Evolutionary conservation across 2,888 invertebrate species (phyloP), one percentile per base, ranked within the genome.

Genomic region (Pedicia rivosa): DNA sequence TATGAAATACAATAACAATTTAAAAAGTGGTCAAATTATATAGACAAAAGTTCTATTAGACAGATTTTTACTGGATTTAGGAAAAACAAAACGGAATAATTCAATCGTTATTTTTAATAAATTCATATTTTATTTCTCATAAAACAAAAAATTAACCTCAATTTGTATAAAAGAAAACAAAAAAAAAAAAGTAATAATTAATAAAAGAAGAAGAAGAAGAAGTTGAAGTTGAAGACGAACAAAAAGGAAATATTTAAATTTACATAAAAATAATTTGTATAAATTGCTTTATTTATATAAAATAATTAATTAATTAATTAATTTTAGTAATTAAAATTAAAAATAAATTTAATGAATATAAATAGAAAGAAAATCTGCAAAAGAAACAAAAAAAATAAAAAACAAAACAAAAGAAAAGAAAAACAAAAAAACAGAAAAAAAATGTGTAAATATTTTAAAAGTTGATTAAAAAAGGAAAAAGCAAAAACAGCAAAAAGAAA

Each of bases 311-410:
- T 14, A 24, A 33, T 24, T 33, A 24, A 33, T 33, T 24, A 33
- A 33, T 24, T 33, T 13, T 22, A 33, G n/a, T 12, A 33, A 33
- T 22, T 22, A 33, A 24, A 15, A n/a, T 22, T 33, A 33, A 33
- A 33, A 15, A 9, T 14, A 19, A 22, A 14, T 8, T 22, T 33
- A 32, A n/a, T n/a, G n/a, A n/a, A n/a, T n/a, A n/a, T n/a, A n/a
- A n/a, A n/a, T n/a, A n/a, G n/a, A n/a, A n/a, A n/a, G n/a, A n/a
- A n/a, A n/a, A n/a, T n/a, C n/a, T n/a, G n/a, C n/a, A n/a, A n/a
- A n/a, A n/a, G n/a, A n/a, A n/a, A n/a, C n/a, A n/a, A n/a, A n/a
- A n/a, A n/a, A n/a, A n/a, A n/a, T n/a, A n/a, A n/a, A n/a, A n/a
- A n/a, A n/a, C n/a, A n/a, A n/a, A n/a, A n/a, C n/a, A n/a, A n/a